These are phyloP conservation scores for Grammomys dolichurus DNA, from an alignment of 2,113 vertebrate genomes.

Conservation along the genomic window DNA sequence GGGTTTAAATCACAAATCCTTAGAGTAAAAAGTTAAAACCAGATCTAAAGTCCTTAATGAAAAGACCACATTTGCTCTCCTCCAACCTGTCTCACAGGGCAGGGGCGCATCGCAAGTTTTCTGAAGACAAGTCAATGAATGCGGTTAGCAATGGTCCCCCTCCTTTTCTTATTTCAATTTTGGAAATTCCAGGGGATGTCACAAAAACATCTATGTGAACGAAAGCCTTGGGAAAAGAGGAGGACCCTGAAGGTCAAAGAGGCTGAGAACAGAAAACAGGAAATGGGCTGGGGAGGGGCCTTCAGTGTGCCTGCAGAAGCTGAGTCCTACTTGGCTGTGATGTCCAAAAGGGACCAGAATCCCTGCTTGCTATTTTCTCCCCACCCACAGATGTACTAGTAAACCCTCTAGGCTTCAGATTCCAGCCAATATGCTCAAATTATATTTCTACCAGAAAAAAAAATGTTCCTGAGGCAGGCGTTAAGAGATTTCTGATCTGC, in stretches of 20 bases:
- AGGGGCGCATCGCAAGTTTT: neutral
- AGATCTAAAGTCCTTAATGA: neutral
- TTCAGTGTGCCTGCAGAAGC: neutral
- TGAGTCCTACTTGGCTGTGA: neutral
- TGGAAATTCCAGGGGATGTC: neutral
- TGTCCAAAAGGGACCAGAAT: neutral
- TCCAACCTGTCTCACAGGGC: neutral
- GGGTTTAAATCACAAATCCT: neutral
- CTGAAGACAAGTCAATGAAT: neutral
- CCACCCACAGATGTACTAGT: slow-evolving; percentile 31
- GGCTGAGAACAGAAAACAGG: neutral
- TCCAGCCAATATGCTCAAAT: slow-evolving; percentile 53
- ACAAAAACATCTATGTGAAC: neutral
- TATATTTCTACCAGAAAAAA: slow-evolving; percentile 59
- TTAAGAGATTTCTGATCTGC: slow-evolving; percentile 59
- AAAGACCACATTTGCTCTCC: neutral
- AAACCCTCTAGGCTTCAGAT: slow-evolving; percentile 20
- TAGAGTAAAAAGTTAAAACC: neutral
- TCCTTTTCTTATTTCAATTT: neutral
- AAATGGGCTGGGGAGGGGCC: neutral
- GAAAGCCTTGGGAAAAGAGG: neutral
- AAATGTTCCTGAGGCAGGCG: neutral
- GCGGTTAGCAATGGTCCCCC: neutral
- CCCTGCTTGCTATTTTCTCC: slow-evolving; percentile 10
- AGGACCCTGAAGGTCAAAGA: neutral